These are phyloP conservation scores for Argyrosomus japonicus DNA, from an alignment of 2,113 vertebrate species.

Conservation along the genomic window DNA sequence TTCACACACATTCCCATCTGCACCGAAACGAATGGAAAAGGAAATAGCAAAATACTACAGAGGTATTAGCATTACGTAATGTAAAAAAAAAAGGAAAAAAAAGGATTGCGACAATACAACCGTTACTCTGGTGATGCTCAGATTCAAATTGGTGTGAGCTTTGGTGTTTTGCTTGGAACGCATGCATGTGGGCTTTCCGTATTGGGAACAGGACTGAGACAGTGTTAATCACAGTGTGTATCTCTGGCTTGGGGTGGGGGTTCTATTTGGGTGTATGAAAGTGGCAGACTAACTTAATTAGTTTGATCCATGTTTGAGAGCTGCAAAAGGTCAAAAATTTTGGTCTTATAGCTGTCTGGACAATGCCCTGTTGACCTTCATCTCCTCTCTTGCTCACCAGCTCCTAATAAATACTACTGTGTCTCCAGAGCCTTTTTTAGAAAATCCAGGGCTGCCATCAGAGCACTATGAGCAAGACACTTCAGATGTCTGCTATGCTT, in stretches of 20 bases:
- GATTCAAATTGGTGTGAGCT: conserved; percentile 21
- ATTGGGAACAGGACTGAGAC: conserved; percentile 68
- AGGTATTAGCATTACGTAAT: conserved; percentile 47
- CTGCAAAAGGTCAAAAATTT: conserved; percentile 67
- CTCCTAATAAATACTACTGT: background rate
- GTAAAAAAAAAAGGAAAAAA: background rate
- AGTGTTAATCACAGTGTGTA: conserved; percentile 73
- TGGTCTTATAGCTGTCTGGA: conserved; percentile 37
- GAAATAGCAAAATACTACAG: conserved; percentile 40
- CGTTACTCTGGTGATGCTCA: background rate
- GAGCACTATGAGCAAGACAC: background rate
- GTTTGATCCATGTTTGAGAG: conserved; percentile 67
- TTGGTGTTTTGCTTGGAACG: background rate
- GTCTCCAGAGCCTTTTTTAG: background rate
- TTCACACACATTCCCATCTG: conserved; percentile 71
- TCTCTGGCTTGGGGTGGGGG: conserved; percentile 49
- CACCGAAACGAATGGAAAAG: conserved; percentile 22
- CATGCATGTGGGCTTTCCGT: conserved; percentile 31
- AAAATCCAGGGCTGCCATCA: conserved; percentile 18
- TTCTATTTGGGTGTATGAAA: conserved; percentile 63
- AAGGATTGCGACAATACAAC: conserved; percentile 2
- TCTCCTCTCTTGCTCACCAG: background rate
- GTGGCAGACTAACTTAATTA: conserved; percentile 68
- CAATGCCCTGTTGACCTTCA: conserved; percentile 38
- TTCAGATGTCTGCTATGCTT: background rate